Evolutionary conservation across 1,140 invertebrate species (phyloP).

Genomic region (Eumaeus atala): DNA sequence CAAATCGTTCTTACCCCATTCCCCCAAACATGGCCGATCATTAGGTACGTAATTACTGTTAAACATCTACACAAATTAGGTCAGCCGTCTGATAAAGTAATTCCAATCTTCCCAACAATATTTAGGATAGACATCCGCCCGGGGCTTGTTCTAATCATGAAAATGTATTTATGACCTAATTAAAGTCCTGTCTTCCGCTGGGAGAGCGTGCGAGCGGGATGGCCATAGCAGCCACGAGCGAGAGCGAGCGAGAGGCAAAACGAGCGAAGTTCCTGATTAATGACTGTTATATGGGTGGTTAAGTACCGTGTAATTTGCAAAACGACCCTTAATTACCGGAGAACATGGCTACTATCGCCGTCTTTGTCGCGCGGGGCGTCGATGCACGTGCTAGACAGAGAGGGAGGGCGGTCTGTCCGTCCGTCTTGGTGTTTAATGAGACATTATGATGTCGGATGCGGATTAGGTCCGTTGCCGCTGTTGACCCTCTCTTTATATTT

Average conservation of each 20-base stretch:
- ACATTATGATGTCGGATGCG: constrained; percentile 66
- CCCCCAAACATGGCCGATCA: too few species aligned
- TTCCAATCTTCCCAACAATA: too few species aligned
- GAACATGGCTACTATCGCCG: constrained; percentile 60
- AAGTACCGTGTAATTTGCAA: constrained; percentile 77
- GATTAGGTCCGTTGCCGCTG: constrained; percentile 68
- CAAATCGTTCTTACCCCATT: too few species aligned
- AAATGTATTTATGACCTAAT: constrained; percentile 74
- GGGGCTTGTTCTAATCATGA: constrained; percentile 53
- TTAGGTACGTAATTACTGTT: too few species aligned
- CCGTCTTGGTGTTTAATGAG: constrained; percentile 57
- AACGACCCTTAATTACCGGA: constrained; percentile 75
- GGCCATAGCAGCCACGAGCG: constrained; percentile 7
- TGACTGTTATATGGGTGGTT: constrained; percentile 75
- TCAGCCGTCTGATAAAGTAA: too few species aligned
- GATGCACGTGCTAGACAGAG: constrained; percentile 35
- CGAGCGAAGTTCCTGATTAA: constrained; percentile 64
- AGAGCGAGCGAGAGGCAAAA: constrained; percentile 36
- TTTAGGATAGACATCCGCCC: constrained; percentile 16
- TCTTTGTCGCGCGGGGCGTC: constrained; percentile 42
- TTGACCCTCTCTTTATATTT: constrained; percentile 70
- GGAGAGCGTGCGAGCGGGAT: constrained; percentile 30
- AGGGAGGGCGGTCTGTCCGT: constrained; percentile 16
- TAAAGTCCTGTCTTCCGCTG: constrained; percentile 59
- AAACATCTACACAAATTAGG: too few species aligned